Conservation (phyloP, 2,113 vertebrate species). For the Rhinolophus ferrumequinum region DNA sequence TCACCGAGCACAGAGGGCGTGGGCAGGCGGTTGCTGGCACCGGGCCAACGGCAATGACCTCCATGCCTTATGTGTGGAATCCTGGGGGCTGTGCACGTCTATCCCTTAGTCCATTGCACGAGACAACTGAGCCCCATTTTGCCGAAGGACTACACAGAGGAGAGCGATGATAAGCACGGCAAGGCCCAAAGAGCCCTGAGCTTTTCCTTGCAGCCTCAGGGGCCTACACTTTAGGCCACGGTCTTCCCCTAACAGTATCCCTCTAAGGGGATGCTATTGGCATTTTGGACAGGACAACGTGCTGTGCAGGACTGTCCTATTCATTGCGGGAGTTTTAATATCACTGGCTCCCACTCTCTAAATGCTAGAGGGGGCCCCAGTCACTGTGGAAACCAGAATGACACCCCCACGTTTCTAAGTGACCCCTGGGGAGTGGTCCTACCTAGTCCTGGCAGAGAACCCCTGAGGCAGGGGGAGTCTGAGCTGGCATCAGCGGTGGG, state of each 20-base stretch:
- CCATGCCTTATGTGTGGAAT: neutral
- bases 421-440: neutral
- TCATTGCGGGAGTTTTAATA: neutral
- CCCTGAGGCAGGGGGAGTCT: neutral
- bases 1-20: neutral
- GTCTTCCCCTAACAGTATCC: no score
- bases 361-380: neutral
- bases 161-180: neutral
- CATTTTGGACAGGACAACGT: neutral
- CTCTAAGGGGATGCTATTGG: neutral
- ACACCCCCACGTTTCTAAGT: neutral
- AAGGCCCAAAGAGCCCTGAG: neutral
- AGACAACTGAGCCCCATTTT: neutral
- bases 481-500: neutral
- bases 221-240: neutral
- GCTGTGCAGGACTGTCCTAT: neutral
- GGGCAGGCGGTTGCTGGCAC: neutral
- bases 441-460: neutral
- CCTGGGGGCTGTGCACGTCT: neutral
- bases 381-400: neutral
- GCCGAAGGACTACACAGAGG: neutral
- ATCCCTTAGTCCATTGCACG: neutral
- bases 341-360: neutral
- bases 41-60: neutral
- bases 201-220: rapidly evolving